Base-by-base conservation (phyloP, 1,140 invertebrate genomes). In the Euura saliciscinereae region DNA sequence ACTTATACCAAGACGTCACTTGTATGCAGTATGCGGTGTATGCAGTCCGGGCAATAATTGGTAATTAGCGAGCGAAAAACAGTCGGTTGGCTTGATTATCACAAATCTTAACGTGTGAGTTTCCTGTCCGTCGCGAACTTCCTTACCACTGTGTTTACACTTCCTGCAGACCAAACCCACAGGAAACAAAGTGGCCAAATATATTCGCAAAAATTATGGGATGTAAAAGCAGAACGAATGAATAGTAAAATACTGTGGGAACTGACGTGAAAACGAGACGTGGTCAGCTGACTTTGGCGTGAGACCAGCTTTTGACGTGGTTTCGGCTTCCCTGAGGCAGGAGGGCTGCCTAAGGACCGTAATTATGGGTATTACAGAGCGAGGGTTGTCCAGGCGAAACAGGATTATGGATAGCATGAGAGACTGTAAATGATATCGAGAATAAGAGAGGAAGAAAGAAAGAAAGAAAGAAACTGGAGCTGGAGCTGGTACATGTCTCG, bases 1-100 rank as follows among this genome's bases (percentile, higher is more conserved):
- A 28, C 28, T 28, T 28, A 64, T 78, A 77, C 74, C 71, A 74
- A 81, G 79, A 82, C 28, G 44, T 11, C 28, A 43, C 43, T 64
- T 75, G 71, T 66, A 65, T 67, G 65, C 66, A 44, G 43, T 46
- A 7, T 44, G 43, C 11, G 45, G 44, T 67, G 65, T 68, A 67
- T 73, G 43, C 44, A 59, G 45, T 69, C 71, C 64, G 28, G 67
- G 8, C 44, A 59, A 59, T 59, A 59, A 59, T 59, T 59, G 51
- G 51, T 59, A 59, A 59, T 59, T 59, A 73, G 8, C 71, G 66
- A 64, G 65, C 71, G 71, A 65, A 73, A 73, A 68, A 64, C 65
- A 69, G 45, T 59, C 13, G 51, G 28, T 59, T 8, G 28, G 8
- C 51, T 59, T 59, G 51, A 59, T 59, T 59, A 59, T 59, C 51